These are phyloP conservation scores for Penaeus chinensis DNA, from an alignment of 1,140 invertebrate genomes.

Conservation along the genomic window DNA sequence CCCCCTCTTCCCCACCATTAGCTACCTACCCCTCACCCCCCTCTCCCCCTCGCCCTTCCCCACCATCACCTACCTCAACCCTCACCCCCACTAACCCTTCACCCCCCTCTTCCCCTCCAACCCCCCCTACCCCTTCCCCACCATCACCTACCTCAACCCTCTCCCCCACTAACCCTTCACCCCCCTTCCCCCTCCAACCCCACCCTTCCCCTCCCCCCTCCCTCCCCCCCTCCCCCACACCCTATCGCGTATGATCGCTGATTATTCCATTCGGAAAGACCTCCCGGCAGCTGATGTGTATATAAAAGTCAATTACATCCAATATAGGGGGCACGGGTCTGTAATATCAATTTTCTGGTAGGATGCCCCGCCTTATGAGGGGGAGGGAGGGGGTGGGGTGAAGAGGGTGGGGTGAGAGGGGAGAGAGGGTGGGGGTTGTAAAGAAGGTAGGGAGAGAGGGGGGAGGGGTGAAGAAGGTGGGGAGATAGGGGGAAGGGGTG, in stretches of 20 bases:
- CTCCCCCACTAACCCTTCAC: not conserved
- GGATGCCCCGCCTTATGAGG: not conserved
- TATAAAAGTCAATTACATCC: conserved; percentile 51
- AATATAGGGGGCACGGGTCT: conserved; percentile 32
- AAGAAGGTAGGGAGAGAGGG: too few relatives aligned
- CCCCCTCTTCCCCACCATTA: not conserved
- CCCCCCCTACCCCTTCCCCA: not conserved
- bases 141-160: not conserved
- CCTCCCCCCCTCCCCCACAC: not conserved
- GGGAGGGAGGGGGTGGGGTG: not conserved
- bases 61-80: not conserved
- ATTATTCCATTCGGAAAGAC: conserved; percentile 41
- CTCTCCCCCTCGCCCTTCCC: not conserved
- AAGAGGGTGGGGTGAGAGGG: too few relatives aligned
- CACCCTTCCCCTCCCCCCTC: not conserved
- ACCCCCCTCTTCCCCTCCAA: not conserved
- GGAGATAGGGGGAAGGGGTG: too few relatives aligned
- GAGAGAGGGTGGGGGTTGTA: too few relatives aligned
- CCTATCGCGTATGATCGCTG: not conserved
- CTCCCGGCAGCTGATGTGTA: conserved; percentile 27
- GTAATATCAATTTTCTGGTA: conserved; percentile 50
- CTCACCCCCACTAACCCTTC: not conserved
- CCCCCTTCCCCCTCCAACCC: not conserved
- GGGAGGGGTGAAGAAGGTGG: too few relatives aligned
- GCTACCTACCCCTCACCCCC: not conserved